phyloP scores from a whole-genome alignment of 92 coral and sea anemone species.

The Palythoa grandiflora region DNA sequence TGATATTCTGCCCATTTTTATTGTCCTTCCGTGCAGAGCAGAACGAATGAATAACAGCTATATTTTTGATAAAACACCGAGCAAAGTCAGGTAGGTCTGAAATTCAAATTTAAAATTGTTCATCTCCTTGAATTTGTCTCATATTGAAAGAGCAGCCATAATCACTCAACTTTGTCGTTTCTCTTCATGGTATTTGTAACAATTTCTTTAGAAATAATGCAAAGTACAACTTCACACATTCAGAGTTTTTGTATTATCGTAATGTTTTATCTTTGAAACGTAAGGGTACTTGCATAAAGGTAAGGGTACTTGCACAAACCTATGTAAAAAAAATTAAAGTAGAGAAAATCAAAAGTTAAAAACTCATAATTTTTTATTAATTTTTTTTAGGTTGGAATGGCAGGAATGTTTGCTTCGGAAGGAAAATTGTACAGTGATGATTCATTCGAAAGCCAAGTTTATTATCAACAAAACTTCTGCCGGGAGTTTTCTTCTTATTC shows the following conservation, averaged over 20 bases:
- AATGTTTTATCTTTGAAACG: not conserved
- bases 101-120: not conserved
- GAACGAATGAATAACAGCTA: not conserved
- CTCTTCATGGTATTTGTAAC: too few species aligned
- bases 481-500: conserved; percentile 39
- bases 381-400: conserved; percentile 42
- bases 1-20: conserved; percentile 33
- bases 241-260: not conserved
- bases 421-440: conserved; percentile 35
- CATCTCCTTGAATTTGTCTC: not conserved
- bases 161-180: not conserved
- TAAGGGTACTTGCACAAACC: not conserved
- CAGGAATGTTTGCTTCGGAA: conserved; percentile 47
- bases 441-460: conserved; percentile 44
- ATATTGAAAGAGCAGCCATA: not conserved
- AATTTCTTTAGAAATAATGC: not conserved
- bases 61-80: not conserved
- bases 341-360: not conserved
- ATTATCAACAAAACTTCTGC: conserved; percentile 27
- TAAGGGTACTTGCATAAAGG: not conserved
- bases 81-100: not conserved
- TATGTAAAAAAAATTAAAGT: not conserved
- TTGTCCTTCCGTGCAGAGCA: conserved; percentile 24
- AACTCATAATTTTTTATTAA: not conserved
- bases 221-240: not conserved